These are phyloP conservation scores for Nomada fabriciana DNA, from an alignment of 2,888 invertebrate species.

Conservation along the genomic window DNA sequence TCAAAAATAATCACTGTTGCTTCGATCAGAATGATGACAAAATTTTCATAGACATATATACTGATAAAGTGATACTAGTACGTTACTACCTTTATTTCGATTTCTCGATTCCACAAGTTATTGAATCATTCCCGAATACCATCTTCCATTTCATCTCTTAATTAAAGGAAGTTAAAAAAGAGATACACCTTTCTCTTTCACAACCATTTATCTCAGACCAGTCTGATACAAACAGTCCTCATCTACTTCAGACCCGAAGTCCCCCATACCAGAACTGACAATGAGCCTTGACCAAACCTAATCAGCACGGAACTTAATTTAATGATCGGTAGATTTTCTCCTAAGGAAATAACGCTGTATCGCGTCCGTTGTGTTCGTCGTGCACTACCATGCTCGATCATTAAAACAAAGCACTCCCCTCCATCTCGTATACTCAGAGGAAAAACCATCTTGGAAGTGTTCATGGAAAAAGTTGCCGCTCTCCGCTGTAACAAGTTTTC, in stretches of 20 bases:
- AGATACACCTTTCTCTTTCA: not conserved
- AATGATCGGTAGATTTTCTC: not conserved
- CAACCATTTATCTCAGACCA: not conserved
- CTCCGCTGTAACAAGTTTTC: slow-evolving; percentile 44
- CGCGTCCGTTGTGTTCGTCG: not conserved
- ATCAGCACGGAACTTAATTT: not conserved
- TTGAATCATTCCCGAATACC: too few species aligned
- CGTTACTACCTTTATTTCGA: not conserved
- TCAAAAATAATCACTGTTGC: too few species aligned
- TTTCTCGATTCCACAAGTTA: too few species aligned
- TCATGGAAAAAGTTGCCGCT: not conserved
- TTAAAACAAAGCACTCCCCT: slow-evolving; percentile 6
- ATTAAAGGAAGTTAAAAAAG: not conserved
- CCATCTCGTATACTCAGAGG: not conserved
- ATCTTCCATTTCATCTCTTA: not conserved
- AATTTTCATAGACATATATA: not conserved
- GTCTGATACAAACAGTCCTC: not conserved
- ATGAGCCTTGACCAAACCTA: not conserved
- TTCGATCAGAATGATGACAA: too few species aligned
- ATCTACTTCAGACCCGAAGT: not conserved
- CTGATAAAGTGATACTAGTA: not conserved
- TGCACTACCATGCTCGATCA: not conserved
- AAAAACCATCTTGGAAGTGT: not conserved
- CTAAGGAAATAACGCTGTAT: not conserved
- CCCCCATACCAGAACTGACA: not conserved